phyloP scores from a whole-genome alignment of 2,113 vertebrate genomes.

The Felis catus region DNA sequence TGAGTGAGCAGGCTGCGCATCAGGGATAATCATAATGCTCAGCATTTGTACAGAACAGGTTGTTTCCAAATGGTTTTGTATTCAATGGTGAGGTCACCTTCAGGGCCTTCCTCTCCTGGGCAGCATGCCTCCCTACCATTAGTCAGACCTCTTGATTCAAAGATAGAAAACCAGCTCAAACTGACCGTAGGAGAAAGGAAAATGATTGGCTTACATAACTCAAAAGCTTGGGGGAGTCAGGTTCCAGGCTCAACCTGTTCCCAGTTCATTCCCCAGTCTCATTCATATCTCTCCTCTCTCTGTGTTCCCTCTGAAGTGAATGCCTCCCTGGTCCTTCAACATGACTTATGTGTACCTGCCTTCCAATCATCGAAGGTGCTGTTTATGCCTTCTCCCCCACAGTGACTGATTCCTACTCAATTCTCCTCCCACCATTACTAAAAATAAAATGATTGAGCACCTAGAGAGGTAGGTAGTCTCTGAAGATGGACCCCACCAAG shows the following conservation, averaged over 20 bases:
- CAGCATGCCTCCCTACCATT: constrained; percentile 41
- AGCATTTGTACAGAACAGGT: constrained; percentile 66
- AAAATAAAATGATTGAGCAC: background rate
- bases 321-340: background rate
- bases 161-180: constrained; percentile 50
- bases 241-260: background rate
- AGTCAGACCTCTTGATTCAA: constrained; percentile 64
- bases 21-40: constrained; percentile 55
- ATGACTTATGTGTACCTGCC: background rate
- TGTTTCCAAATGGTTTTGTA: constrained; percentile 62
- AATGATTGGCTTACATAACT: constrained; percentile 26
- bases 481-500: background rate
- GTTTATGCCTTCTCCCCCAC: background rate
- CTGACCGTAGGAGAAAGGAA: background rate
- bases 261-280: background rate
- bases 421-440: background rate
- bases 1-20: constrained; percentile 25
- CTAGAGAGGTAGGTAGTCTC: background rate
- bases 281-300: background rate
- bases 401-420: background rate
- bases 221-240: background rate
- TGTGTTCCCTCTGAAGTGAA: background rate
- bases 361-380: background rate
- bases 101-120: constrained; percentile 8
- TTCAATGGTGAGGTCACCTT: constrained; percentile 55